Evolutionary conservation across 2,888 invertebrate species (phyloP).

Genomic region (Leptinotarsa tumamoca): DNA sequence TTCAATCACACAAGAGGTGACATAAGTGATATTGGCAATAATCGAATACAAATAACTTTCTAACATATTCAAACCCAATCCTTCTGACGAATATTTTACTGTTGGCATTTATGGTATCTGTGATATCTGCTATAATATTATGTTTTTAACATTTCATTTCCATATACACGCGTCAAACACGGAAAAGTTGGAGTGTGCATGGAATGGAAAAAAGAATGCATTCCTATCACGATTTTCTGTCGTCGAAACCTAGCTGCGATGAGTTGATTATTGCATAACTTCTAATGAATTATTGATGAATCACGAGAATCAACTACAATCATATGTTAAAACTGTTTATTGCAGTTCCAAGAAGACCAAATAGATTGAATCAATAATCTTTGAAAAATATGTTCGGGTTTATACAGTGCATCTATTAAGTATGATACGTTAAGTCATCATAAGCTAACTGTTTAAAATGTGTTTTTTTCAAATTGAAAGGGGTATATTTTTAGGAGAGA

Average conservation of each 20-base stretch:
- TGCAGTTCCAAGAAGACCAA: too few relatives aligned
- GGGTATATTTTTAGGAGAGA: too few relatives aligned
- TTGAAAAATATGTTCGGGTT: too few relatives aligned
- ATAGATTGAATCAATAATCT: too few relatives aligned
- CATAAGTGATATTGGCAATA: constrained; percentile 19
- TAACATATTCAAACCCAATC: neutral
- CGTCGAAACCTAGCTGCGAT: neutral
- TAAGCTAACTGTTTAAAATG: too few relatives aligned
- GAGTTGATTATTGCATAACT: neutral
- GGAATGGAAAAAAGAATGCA: neutral
- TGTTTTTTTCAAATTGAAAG: too few relatives aligned
- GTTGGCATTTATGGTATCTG: neutral
- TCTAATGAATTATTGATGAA: neutral
- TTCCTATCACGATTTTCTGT: constrained; percentile 3
- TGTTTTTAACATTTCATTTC: neutral
- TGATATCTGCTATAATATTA: neutral
- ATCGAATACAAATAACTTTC: constrained; percentile 8
- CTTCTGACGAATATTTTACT: neutral
- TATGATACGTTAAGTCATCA: too few relatives aligned
- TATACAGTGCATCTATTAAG: too few relatives aligned
- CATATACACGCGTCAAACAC: neutral
- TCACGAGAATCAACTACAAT: neutral
- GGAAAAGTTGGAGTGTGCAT: neutral
- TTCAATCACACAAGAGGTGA: neutral
- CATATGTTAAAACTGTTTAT: too few relatives aligned